Conservation (phyloP, 1,140 invertebrate genomes). For the Lepidurus couesii region DNA sequence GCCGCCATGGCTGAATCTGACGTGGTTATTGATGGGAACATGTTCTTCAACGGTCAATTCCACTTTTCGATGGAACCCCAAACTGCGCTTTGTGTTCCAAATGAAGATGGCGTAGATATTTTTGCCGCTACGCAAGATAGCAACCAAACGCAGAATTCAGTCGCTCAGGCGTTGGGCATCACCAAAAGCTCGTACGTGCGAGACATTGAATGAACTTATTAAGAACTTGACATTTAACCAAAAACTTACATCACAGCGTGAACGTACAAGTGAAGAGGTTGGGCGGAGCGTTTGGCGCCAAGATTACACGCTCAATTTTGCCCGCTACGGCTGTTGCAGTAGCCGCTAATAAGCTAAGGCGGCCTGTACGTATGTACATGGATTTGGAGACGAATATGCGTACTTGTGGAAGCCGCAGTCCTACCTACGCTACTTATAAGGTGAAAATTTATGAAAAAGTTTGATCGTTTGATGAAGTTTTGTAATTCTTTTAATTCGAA, state of each 20-base stretch:
- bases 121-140: constrained; percentile 55
- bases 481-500: constrained; percentile 29
- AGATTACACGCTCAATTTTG: constrained; percentile 53
- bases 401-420: constrained; percentile 56
- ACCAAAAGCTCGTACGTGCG: constrained; percentile 45
- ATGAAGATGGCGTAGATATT: constrained; percentile 46
- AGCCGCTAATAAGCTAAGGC: constrained; percentile 54
- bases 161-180: constrained; percentile 53
- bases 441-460: constrained; percentile 41
- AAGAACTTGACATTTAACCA: neutral
- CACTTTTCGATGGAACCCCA: constrained; percentile 51
- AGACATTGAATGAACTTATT: neutral
- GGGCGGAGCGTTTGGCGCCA: constrained; percentile 66
- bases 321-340: constrained; percentile 56
- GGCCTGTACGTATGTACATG: constrained; percentile 59
- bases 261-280: constrained; percentile 57
- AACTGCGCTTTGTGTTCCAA: constrained; percentile 42
- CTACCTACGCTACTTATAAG: constrained; percentile 57
- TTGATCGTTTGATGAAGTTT: neutral
- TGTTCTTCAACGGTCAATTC: constrained; percentile 45
- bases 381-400: constrained; percentile 61
- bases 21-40: constrained; percentile 42
- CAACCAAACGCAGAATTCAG: constrained; percentile 55
- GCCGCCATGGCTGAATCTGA: constrained; percentile 35
- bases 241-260: constrained; percentile 46